Conservation (phyloP, 2,888 invertebrate species). For the Drosophila mettleri region DNA sequence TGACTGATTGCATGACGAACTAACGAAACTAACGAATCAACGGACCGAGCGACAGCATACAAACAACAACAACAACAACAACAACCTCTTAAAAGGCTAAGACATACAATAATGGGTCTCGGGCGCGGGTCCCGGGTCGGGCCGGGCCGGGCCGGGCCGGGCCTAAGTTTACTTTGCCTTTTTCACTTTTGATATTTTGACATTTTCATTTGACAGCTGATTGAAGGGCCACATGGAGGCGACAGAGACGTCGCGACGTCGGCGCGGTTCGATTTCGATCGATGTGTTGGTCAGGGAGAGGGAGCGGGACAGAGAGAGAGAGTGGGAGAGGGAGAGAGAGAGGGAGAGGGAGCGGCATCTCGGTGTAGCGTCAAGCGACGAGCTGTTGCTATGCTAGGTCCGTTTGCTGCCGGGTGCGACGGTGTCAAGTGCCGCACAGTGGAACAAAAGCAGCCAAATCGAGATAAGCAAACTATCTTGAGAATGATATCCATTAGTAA, state of each 20-base stretch:
- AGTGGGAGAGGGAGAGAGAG: slow-evolving; percentile 24
- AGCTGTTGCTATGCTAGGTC: slow-evolving; percentile 59
- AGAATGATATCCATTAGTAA: neutral
- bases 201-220: slow-evolving; percentile 82
- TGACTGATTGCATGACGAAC: slow-evolving; percentile 76
- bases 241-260: slow-evolving; percentile 27
- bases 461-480: neutral
- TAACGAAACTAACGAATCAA: slow-evolving; percentile 77
- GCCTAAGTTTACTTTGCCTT: slow-evolving; percentile 81
- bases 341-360: slow-evolving; percentile 13
- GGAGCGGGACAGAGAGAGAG: slow-evolving; percentile 15
- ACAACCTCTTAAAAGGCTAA: slow-evolving; percentile 78
- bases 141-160: slow-evolving; percentile 63
- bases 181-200: slow-evolving; percentile 81
- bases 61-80: slow-evolving; percentile 38
- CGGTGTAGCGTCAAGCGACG: slow-evolving; percentile 8
- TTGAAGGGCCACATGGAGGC: slow-evolving; percentile 73
- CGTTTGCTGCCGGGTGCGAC: slow-evolving; percentile 31
- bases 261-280: slow-evolving; percentile 70
- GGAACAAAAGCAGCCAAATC: slow-evolving; percentile 9
- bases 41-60: slow-evolving; percentile 58
- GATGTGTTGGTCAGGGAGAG: slow-evolving; percentile 42
- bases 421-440: slow-evolving; percentile 73
- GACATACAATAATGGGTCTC: slow-evolving; percentile 73
- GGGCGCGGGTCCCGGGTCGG: slow-evolving; percentile 47